Base-by-base conservation (phyloP, 2,113 vertebrate species). In the Mobula birostris region DNA sequence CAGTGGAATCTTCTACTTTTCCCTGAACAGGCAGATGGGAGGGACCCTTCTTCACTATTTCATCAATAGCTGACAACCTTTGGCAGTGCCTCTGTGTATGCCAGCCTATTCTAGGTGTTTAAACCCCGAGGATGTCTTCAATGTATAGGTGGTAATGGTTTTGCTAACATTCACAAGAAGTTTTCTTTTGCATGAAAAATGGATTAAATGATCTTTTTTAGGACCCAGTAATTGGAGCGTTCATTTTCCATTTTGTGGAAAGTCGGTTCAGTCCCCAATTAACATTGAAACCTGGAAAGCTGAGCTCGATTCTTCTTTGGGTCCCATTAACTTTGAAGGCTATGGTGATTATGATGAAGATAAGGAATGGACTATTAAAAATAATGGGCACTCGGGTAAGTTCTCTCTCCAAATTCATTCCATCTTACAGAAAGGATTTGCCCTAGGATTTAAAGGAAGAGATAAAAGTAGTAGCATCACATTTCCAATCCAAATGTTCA, bases 331-430 rank as follows among this genome's bases (percentile, higher is more conserved):
- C 7, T 97, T 98, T 0, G 95, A 97, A 66, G 98, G 98, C 11
- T 98, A 98, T 0, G 95, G 98, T 66, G 96, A 5, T 68, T 9
- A 92, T 21, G 96, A 95, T 0, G 97, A 97, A 15, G 94, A 96
- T 0, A 97, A 96, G 27, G 96, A 95, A 9, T 98, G 98, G 98
- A 97, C 74, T 2, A 96, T 98, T 0, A 63, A 94, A 0, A 98
- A 98, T 2, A 96, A 98, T 0, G 98, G 98, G 0, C 97, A 98
- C 95, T 97, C 97, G 0, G 97, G 98, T 97, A 94, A 78, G 95
- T 94, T 32, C 63, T n/a, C n/a, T 32, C 63, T n/a, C n/a, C 40
- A 24, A 66, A 92, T 32, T 58, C 68, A 32, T 5, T 68, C 48
- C 3, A 94, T 58, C 87, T 29, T 0, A 78, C 58, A 5, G 19